Evolutionary conservation across 2,113 vertebrate species (phyloP).

Genomic region (Macrotus californicus): DNA sequence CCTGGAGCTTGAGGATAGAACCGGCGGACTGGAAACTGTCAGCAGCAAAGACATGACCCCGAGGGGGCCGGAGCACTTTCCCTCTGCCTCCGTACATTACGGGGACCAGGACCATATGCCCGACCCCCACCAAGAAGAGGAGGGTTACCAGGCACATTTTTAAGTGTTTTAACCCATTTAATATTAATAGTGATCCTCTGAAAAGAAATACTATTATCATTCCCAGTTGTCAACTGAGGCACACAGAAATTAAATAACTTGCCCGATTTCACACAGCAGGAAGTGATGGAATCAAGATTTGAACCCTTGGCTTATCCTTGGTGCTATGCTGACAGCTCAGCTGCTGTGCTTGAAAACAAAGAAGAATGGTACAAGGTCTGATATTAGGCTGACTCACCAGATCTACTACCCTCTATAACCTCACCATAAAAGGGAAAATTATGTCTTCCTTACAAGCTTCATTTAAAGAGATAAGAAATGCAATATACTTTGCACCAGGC

Average conservation of each 20-base stretch:
- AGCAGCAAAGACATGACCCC: too few species aligned
- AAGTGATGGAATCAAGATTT: not conserved
- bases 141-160: not conserved
- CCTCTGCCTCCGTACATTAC: too few species aligned
- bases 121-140: too few species aligned
- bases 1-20: too few species aligned
- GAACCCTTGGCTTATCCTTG: not conserved
- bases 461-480: not conserved
- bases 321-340: fast-evolving
- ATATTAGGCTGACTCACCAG: not conserved
- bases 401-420: not conserved
- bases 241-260: not conserved
- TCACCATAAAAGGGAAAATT: not conserved
- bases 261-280: not conserved
- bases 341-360: not conserved
- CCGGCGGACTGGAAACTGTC: too few species aligned
- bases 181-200: not conserved
- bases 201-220: not conserved
- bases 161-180: not conserved
- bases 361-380: not conserved
- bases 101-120: too few species aligned
- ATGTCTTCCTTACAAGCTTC: not conserved
- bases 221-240: not conserved
- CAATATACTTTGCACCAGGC: not conserved
- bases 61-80: too few species aligned